Evolutionary conservation across 2,113 vertebrate species (phyloP), one percentile per base, ranked within the genome.

Genomic region (Pelecanus crispus): DNA sequence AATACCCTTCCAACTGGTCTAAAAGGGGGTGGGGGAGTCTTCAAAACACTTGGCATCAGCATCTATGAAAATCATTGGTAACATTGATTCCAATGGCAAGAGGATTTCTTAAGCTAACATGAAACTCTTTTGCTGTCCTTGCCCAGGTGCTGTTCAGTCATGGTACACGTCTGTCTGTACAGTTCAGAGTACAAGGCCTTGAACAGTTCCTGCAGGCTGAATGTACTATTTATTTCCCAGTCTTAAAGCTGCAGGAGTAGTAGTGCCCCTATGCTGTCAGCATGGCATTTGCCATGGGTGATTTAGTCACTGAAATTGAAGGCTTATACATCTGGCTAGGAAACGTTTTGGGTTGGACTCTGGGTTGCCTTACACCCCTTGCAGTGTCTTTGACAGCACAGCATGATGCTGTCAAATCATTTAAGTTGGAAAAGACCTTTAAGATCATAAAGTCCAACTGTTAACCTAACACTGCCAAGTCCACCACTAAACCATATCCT

Each of bases 41-140:
- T 42, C 56, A 50, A 47, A 74, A 36, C 13, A 7, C 8, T 38
- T 34, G 31, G 65, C 29, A 32, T 52, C 28, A n/a, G 26, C 31
- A 36, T 18, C 29, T 58, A 9, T 17, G n/a, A 45, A 38, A 65
- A 29, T 40, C 24, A 12, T 22, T n/a, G 63, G 45, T 31, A 10
- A 29, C 19, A 3, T 7, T 0, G 10, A 13, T 34, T 42, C 34
- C 56, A 12, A 9, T 4, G 22, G 26, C 1, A 26, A 34, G 38
- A 40, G 45, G 22, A 24, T 36, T 91, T 85, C 63, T 73, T 40
- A 19, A 49, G 21, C n/a, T 80, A 63, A 53, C 18, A 17, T 0
- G 8, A 56, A 80, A 73, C 1, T 3, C 26, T 53, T 17, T 44
- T 59, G 65, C 70, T 63, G 2, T 32, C 47, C 2, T 2, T 61